Base-by-base conservation (phyloP, 1,140 invertebrate species). In the Ostrea denselamellosa region DNA sequence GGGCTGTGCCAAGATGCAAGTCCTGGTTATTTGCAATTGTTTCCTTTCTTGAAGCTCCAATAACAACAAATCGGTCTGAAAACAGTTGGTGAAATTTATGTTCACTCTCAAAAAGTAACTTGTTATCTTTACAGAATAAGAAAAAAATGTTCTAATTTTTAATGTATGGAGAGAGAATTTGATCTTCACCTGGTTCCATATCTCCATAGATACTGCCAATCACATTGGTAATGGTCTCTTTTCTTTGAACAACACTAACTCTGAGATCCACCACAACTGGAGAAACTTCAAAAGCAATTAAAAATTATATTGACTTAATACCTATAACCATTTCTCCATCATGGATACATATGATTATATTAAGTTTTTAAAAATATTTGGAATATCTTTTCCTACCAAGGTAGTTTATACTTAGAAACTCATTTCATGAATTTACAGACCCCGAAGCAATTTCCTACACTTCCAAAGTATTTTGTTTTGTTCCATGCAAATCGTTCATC, bases 51-150 rank as follows among this genome's bases (percentile, higher is more conserved):
- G 51, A 14, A 8, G 82, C 82, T 51, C 82, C 82, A 83, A 83
- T 53, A 22, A 83, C 53, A 83, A 83, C 53, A 53, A 83, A 52
- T 51, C 82, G 82, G 53, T 83, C 82, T 83, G 82, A 83, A 83
- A 51, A 12, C 22, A 81, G 25, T 34, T 62, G 7, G n/a, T 19
- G 14, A 3, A 1, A 7, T n/a, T 3, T 7, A 62, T 19, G 56
- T 19, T 62, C 17, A 56, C 9, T 56, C 34, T 4, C 4, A 58
- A 58, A 19, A 56, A 56, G 0, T 56, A 5, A 12, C 10, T 17
- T 10, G 9, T 58, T 58, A 12, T 58, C 56, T 58, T 17, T 17
- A 58, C 10, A n/a, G n/a, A n/a, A n/a, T n/a, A n/a, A n/a, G n/a
- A n/a, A n/a, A n/a, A n/a, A n/a, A n/a, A n/a, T n/a, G n/a, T n/a